phyloP scores from a whole-genome alignment of 2,888 invertebrate species.

The Lepidochitona cinerea region DNA sequence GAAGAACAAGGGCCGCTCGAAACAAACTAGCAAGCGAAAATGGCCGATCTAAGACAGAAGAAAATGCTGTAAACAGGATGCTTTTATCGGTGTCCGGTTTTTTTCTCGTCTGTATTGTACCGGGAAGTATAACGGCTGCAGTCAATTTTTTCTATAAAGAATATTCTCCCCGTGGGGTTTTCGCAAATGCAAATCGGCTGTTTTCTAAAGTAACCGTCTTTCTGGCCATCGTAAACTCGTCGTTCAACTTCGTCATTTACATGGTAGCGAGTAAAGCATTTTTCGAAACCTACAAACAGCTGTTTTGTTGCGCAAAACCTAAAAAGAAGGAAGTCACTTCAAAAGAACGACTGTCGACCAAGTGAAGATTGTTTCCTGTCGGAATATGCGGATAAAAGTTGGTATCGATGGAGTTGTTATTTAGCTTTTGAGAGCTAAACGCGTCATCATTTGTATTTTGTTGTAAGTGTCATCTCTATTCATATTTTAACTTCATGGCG shows the following conservation, averaged over 20 bases:
- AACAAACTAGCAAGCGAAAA: too few relatives aligned
- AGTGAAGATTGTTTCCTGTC: too few relatives aligned
- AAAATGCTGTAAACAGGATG: conserved; percentile 32
- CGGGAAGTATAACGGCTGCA: conserved; percentile 21
- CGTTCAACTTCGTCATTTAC: conserved; percentile 39
- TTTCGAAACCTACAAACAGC: conserved; percentile 19
- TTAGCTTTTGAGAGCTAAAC: too few relatives aligned
- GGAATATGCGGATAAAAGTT: too few relatives aligned
- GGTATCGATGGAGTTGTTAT: too few relatives aligned
- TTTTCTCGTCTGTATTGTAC: conserved; percentile 31
- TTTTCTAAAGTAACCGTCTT: conserved; percentile 31
- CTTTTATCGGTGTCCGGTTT: conserved; percentile 30
- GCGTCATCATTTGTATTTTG: too few relatives aligned
- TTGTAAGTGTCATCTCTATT: too few relatives aligned
- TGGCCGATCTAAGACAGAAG: conserved; percentile 20
- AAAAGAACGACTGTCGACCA: too few relatives aligned
- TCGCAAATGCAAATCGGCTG: conserved; percentile 34
- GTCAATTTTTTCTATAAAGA: conserved; percentile 28
- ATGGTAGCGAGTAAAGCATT: conserved; percentile 36
- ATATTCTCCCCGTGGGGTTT: conserved; percentile 32
- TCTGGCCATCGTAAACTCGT: conserved; percentile 37
- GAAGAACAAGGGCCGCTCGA: conserved; percentile 9
- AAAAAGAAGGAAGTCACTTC: too few relatives aligned
- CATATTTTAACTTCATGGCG: too few relatives aligned
- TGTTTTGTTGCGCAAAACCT: conserved; percentile 36